Evolutionary conservation across 2,797 vertebrate genomes (phyloP).

Genomic region (Picus viridis): DNA sequence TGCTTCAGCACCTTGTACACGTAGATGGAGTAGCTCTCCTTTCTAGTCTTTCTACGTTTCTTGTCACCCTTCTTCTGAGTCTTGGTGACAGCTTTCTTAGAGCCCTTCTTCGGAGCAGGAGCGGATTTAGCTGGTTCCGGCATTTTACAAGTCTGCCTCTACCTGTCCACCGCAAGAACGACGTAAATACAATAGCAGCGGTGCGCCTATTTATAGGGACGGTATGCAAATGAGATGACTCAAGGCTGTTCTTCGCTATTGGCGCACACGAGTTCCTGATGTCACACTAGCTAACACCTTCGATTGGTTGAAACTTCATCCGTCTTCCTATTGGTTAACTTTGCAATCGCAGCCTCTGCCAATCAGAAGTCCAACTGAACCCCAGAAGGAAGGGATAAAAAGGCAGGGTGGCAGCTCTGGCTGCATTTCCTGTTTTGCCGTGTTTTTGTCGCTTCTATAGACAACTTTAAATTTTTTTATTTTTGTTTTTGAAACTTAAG

Average conservation of each 20-base stretch:
- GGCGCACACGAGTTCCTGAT: fast-evolving
- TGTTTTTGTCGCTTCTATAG: too few relatives aligned
- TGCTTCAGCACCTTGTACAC: conserved; percentile 78
- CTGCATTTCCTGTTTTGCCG: fast-evolving
- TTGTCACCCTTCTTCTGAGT: conserved; percentile 20
- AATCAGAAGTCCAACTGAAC: neutral
- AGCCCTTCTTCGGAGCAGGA: conserved; percentile 38
- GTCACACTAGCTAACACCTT: fast-evolving
- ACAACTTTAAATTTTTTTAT: neutral
- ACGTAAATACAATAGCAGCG: neutral
- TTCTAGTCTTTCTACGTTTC: neutral
- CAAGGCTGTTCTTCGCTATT: fast-evolving
- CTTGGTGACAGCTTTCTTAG: conserved; percentile 34
- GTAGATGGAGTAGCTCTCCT: conserved; percentile 52
- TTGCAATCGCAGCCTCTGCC: neutral
- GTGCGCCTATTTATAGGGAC: neutral
- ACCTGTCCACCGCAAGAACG: neutral
- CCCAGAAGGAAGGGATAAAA: conserved; percentile 14
- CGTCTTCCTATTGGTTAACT: neutral
- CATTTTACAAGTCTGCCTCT: fast-evolving
- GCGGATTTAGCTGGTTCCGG: conserved; percentile 38
- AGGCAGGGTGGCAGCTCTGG: fast-evolving
- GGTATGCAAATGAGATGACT: conserved; percentile 45
- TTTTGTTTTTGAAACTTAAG: neutral
- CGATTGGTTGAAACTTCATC: neutral